Evolutionary conservation across 2,888 invertebrate species (phyloP).

Genomic region (Silvanus unidentatus): DNA sequence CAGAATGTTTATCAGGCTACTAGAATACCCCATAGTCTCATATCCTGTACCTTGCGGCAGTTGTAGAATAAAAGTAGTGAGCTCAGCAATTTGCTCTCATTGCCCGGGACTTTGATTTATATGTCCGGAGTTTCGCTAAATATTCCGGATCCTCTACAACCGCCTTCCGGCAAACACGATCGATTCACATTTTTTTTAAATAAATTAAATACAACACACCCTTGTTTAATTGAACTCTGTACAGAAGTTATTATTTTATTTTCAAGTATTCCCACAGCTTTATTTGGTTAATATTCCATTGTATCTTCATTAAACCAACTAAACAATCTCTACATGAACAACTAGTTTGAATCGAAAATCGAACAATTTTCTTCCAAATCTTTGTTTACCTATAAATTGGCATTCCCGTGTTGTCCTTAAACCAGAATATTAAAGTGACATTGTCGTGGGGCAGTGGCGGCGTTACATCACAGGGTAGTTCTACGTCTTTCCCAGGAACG

Average conservation of each 20-base stretch:
- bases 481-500: conserved; percentile 66
- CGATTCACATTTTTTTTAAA: conserved; percentile 22
- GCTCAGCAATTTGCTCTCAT: conserved; percentile 41
- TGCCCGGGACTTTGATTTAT: conserved; percentile 41
- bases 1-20: conserved; percentile 2
- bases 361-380: no score
- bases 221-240: no score
- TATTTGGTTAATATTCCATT: no score
- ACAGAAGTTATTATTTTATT: no score
- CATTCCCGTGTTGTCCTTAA: conserved; percentile 78
- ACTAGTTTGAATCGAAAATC: no score
- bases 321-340: no score
- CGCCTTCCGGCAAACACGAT: conserved; percentile 33
- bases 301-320: no score
- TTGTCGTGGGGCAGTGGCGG: conserved; percentile 63
- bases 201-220: background rate
- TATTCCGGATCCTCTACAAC: conserved; percentile 39
- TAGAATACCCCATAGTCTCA: conserved; percentile 11
- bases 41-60: conserved; percentile 27
- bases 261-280: no score
- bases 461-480: conserved; percentile 78
- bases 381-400: conserved; percentile 82
- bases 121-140: conserved; percentile 38
- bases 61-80: conserved; percentile 36
- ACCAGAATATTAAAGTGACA: conserved; percentile 84